A percentile compares a stretch with the other conserved stretches of the same genome.
These are phyloP conservation scores for Oxyruncus cristatus DNA, from an alignment of 2,113 vertebrate genomes.

Conservation along the genomic window DNA sequence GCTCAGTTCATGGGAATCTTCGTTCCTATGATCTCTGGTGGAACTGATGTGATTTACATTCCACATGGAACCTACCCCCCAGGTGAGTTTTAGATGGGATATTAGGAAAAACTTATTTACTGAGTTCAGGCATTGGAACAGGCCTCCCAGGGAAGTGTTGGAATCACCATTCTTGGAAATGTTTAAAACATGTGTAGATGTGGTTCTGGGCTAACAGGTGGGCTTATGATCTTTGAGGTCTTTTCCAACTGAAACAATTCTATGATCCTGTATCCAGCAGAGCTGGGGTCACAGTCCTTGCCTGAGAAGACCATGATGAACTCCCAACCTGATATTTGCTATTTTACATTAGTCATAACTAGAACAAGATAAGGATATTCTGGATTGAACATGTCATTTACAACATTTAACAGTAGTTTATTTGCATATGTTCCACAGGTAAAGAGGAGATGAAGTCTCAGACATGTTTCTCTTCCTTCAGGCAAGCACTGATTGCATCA, in stretches of 20 bases:
- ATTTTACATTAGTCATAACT: not conserved
- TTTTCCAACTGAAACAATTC: not conserved
- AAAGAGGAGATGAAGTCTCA: not conserved
- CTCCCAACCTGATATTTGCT: not conserved
- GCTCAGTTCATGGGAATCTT: not conserved
- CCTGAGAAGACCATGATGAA: not conserved
- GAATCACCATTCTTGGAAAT: not conserved
- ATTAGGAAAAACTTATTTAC: not conserved
- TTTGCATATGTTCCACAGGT: not conserved
- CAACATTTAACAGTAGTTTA: not conserved
- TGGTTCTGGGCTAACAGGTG: not conserved
- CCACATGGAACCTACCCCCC: too few species aligned
- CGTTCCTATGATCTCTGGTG: too few species aligned
- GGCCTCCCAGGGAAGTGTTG: not conserved
- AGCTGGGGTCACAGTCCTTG: not conserved
- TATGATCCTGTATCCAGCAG: not conserved
- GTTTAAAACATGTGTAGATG: not conserved
- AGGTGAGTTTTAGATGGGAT: not conserved
- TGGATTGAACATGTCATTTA: rapidly evolving
- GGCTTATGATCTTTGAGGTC: not conserved
- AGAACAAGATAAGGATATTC: not conserved
- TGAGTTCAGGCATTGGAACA: not conserved
- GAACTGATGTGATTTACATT: not conserved
- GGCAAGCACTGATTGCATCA: not conserved
- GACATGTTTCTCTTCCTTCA: not conserved